phyloP scores from a whole-genome alignment of 2,797 vertebrate genomes.

The Pangasius macronema region DNA sequence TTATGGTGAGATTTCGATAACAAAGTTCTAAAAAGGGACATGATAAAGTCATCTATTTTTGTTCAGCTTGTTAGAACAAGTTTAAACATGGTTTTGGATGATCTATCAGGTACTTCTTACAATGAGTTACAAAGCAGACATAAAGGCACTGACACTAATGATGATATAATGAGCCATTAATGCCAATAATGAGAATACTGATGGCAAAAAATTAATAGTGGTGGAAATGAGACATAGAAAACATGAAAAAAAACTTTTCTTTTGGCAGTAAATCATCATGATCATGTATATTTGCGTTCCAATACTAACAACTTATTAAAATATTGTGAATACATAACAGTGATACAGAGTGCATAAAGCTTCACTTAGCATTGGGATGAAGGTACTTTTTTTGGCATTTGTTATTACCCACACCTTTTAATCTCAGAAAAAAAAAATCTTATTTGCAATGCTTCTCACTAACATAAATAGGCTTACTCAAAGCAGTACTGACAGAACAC shows the following conservation, averaged over 20 bases:
- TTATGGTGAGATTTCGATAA: neutral
- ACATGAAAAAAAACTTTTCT: neutral
- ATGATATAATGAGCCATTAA: too few relatives aligned
- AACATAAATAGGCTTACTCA: constrained; percentile 8
- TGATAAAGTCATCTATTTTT: neutral
- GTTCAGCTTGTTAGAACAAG: neutral
- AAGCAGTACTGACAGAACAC: constrained; percentile 4
- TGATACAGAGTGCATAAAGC: neutral
- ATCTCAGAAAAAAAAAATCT: neutral
- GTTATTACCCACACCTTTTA: neutral
- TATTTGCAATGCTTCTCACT: neutral
- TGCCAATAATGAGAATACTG: neutral
- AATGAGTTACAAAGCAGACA: neutral
- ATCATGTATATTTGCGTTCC: too few relatives aligned
- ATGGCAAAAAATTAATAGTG: neutral
- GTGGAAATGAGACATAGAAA: neutral
- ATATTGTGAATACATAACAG: too few relatives aligned
- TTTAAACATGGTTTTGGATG: neutral
- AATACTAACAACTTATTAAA: neutral
- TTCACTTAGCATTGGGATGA: neutral
- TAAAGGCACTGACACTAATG: neutral
- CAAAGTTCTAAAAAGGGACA: neutral
- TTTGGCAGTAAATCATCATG: neutral
- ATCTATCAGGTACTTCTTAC: neutral
- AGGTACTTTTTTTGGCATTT: neutral